phyloP scores from a whole-genome alignment of 2,888 invertebrate genomes.

The Drymonia ruficornis region DNA sequence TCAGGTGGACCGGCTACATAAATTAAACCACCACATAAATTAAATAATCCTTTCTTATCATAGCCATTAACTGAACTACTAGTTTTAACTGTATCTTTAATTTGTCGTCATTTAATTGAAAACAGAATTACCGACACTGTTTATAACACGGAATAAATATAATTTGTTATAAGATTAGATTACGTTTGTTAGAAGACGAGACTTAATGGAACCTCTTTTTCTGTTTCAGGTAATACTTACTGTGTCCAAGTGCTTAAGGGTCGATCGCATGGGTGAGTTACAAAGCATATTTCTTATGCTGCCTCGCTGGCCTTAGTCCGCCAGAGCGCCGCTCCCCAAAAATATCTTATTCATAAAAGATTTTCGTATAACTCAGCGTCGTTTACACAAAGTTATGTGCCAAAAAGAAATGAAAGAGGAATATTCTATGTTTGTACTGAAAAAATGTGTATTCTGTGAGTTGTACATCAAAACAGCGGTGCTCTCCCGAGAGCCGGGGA shows the following conservation, averaged over 20 bases:
- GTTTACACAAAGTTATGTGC: conserved; percentile 66
- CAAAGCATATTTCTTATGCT: conserved; percentile 43
- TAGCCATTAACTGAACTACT: too few species aligned
- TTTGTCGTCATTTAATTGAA: too few species aligned
- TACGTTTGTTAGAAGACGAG: too few species aligned
- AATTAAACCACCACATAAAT: too few species aligned
- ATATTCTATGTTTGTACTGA: conserved; percentile 60
- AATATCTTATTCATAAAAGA: conserved; percentile 66
- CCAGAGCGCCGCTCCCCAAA: conserved; percentile 31
- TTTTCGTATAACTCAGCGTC: conserved; percentile 60
- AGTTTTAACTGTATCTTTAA: too few species aligned
- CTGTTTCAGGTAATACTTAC: conserved; percentile 69
- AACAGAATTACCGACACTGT: too few species aligned
- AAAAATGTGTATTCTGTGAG: conserved; percentile 65
- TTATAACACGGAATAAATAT: too few species aligned
- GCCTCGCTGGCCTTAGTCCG: conserved; percentile 30
- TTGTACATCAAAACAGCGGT: conserved; percentile 76
- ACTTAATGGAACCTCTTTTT: conserved; percentile 32
- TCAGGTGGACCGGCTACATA: too few species aligned
- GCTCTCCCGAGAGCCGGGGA: conserved; percentile 58
- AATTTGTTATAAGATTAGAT: too few species aligned
- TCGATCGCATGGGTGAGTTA: conserved; percentile 51
- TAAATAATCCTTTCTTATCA: too few species aligned
- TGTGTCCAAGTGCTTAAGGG: conserved; percentile 40
- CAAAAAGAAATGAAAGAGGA: conserved; percentile 55